Evolutionary conservation across 2,888 invertebrate genomes (phyloP).

Genomic region (Incurvaria masculella): DNA sequence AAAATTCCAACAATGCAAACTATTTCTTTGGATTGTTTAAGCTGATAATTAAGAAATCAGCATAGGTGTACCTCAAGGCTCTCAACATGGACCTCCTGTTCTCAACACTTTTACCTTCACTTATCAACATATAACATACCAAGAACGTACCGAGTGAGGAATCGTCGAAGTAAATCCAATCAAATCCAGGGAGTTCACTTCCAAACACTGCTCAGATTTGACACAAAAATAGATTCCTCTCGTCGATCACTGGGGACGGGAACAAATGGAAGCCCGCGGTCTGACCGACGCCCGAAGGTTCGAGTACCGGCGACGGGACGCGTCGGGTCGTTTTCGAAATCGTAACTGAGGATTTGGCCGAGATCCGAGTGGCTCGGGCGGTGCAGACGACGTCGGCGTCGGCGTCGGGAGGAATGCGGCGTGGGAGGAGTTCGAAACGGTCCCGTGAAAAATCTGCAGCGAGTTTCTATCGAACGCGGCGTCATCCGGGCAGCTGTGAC

Average conservation of each 20-base stretch:
- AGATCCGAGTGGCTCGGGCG: conserved; percentile 45
- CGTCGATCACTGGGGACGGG: neutral
- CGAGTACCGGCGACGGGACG: conserved; percentile 43
- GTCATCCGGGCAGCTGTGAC: conserved; percentile 38
- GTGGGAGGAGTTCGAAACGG: neutral
- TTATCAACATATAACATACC: no score
- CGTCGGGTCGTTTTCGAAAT: conserved; percentile 59
- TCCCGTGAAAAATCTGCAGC: conserved; percentile 22
- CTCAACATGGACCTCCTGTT: no score
- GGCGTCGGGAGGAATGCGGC: conserved; percentile 19
- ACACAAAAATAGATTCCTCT: neutral
- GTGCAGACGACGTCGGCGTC: conserved; percentile 47
- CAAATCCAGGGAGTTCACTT: neutral
- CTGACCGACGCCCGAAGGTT: neutral
- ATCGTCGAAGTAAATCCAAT: neutral
- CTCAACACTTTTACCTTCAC: no score
- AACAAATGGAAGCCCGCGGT: neutral
- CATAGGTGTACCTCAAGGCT: no score
- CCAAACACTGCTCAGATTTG: neutral
- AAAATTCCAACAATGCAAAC: no score
- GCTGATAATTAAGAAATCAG: no score
- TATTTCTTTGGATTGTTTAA: no score
- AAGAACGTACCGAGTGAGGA: neutral
- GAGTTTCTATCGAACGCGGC: conserved; percentile 34
- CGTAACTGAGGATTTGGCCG: conserved; percentile 54